These are phyloP conservation scores for Volucella inflata DNA, from an alignment of 2,888 invertebrate species.

Conservation along the genomic window DNA sequence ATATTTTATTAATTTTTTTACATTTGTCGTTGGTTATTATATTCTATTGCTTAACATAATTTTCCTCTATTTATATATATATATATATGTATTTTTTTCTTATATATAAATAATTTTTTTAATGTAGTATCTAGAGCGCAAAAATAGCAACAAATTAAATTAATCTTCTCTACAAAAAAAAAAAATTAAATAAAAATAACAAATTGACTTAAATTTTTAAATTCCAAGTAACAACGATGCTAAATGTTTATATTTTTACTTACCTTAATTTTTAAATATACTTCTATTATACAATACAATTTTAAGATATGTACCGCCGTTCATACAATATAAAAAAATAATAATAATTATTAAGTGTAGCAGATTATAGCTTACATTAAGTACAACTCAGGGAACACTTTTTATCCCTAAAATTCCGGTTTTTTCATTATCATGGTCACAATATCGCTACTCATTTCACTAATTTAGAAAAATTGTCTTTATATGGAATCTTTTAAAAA, in stretches of 20 bases:
- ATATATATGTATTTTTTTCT: slow-evolving; percentile 12
- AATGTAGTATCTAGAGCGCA: slow-evolving; percentile 33
- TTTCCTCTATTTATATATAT: slow-evolving; percentile 6
- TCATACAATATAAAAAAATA: slow-evolving; percentile 31
- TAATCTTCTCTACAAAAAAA: slow-evolving; percentile 11
- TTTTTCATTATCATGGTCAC: slow-evolving; percentile 15
- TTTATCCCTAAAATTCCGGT: not conserved
- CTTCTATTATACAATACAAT: slow-evolving; percentile 21
- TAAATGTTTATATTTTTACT: slow-evolving; percentile 10
- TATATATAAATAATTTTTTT: slow-evolving; percentile 29
- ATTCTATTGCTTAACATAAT: slow-evolving; percentile 23
- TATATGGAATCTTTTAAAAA: slow-evolving; percentile 62
- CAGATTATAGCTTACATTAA: slow-evolving; percentile 43
- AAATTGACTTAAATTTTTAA: slow-evolving; percentile 27
- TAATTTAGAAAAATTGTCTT: slow-evolving; percentile 42
- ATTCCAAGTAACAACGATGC: slow-evolving; percentile 59
- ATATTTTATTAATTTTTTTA: slow-evolving; percentile 31
- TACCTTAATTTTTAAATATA: slow-evolving; percentile 23
- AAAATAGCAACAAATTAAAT: slow-evolving; percentile 57
- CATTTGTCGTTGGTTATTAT: slow-evolving; percentile 27
- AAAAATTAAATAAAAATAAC: slow-evolving; percentile 19
- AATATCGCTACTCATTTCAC: not conserved
- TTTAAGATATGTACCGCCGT: slow-evolving; percentile 53
- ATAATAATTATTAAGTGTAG: slow-evolving; percentile 35
- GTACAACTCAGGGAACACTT: slow-evolving; percentile 43